These are phyloP conservation scores for Chaenodraco wilsoni DNA, from an alignment of 2,797 vertebrate species.

Conservation along the genomic window DNA sequence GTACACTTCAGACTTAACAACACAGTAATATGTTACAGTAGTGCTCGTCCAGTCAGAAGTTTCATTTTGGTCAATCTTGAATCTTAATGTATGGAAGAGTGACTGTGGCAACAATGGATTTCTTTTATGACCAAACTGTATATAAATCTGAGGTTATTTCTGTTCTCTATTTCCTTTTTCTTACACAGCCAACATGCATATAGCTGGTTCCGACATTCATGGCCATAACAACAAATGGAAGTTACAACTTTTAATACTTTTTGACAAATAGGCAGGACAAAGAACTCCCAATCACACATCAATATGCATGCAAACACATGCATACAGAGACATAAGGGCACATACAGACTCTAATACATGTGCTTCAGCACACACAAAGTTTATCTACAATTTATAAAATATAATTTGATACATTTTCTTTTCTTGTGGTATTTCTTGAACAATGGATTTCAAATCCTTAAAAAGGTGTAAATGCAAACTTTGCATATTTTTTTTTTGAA, in stretches of 20 bases:
- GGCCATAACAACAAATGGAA: slow-evolving; percentile 36
- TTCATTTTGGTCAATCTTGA: background rate
- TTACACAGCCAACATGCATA: slow-evolving; percentile 58
- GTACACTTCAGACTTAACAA: slow-evolving; percentile 52
- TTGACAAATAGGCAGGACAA: slow-evolving; percentile 36
- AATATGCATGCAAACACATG: slow-evolving; percentile 62
- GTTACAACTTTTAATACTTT: slow-evolving; percentile 32
- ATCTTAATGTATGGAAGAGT: slow-evolving; percentile 3
- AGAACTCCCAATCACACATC: slow-evolving; percentile 52
- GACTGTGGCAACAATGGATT: background rate
- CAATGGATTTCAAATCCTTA: slow-evolving; percentile 10
- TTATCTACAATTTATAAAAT: slow-evolving; percentile 55
- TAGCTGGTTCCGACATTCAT: slow-evolving; percentile 38
- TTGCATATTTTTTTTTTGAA: background rate
- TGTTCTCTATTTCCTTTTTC: background rate
- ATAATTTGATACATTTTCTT: slow-evolving; percentile 2
- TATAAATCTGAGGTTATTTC: slow-evolving; percentile 10
- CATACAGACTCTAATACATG: slow-evolving; percentile 48
- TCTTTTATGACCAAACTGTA: slow-evolving; percentile 16
- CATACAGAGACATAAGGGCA: slow-evolving; percentile 50
- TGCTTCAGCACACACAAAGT: slow-evolving; percentile 39
- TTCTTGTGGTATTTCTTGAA: background rate
- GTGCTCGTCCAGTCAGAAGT: slow-evolving; percentile 36
- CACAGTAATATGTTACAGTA: slow-evolving; percentile 51
- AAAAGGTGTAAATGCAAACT: slow-evolving; percentile 23